Evolutionary conservation across 2,797 vertebrate genomes (phyloP), one percentile per base, ranked within the genome.

Genomic region (Linurgus olivaceus): DNA sequence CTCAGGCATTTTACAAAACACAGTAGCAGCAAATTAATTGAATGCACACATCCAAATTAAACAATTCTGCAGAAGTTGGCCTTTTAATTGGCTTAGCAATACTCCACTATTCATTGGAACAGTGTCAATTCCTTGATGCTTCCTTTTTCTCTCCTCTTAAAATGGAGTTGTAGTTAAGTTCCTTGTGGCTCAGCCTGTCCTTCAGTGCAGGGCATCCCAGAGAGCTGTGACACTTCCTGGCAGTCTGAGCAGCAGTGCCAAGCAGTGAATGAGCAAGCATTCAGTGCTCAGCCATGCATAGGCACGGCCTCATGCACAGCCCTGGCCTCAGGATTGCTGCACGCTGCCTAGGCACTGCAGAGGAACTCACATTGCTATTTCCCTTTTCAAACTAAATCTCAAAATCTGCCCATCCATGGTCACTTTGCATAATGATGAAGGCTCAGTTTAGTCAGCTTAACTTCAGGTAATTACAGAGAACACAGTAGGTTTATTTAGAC

Each of bases 261-360:
- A 85, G 75, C 54, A 40, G 40, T 0, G 18, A 92, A 68, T 51
- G 86, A 94, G 67, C 77, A 84, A 82, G 55, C 44, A 19, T 55
- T 92, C 88, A n/a, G 80, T 82, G 92, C n/a, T 89, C 38, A 96
- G 67, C 81, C 84, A 70, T 87, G 93, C 93, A 50, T 74, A 73
- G 63, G 40, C 71, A 35, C 1, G 45, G 63, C 45, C 55, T 86
- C 92, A 33, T 76, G 66, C 28, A 26, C 0, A 81, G 66, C 59
- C 0, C 0, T 76, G 67, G 92, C 86, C 96, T 89, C 42, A 3
- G 74, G 86, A 94, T 28, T 79, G 35, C n/a, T 82, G 40, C 81
- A 88, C 1, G 0, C 37, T 62, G 58, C 29, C 55, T 59, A 13
- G 52, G 24, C 71, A 79, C 54, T 54, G 44, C 13, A 6, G n/a